These are phyloP conservation scores for Amblyjoppa fuscipennis DNA, from an alignment of 2,888 invertebrate genomes.

Conservation along the genomic window DNA sequence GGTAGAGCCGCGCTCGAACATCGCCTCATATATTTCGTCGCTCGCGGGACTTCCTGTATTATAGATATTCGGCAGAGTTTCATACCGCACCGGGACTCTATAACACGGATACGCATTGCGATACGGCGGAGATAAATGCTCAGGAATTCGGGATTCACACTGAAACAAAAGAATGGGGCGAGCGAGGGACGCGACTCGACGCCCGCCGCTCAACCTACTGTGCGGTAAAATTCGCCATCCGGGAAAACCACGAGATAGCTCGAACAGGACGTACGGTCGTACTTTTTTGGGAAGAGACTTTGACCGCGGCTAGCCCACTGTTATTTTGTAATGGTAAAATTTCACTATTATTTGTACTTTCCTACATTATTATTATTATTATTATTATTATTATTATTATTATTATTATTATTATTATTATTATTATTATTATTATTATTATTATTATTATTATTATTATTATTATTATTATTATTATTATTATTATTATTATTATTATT, in stretches of 20 bases:
- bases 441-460: too few relatives aligned
- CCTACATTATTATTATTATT: too few relatives aligned
- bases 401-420: too few relatives aligned
- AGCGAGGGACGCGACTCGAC: constrained; percentile 22
- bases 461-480: too few relatives aligned
- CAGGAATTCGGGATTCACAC: constrained; percentile 9
- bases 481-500: too few relatives aligned
- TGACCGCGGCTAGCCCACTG: too few relatives aligned
- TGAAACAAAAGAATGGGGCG: constrained; percentile 24
- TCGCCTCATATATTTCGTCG: constrained; percentile 54
- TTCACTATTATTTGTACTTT: too few relatives aligned
- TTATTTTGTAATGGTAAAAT: too few relatives aligned
- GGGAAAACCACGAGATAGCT: constrained; percentile 14
- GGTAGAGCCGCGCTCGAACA: constrained; percentile 22
- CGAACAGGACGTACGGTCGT: neutral
- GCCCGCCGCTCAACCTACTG: constrained; percentile 1
- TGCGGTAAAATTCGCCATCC: neutral
- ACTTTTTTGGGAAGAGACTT: neutral
- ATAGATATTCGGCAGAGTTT: constrained; percentile 29
- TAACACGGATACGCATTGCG: constrained; percentile 18
- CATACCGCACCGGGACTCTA: constrained; percentile 37
- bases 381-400: too few relatives aligned
- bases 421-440: too few relatives aligned
- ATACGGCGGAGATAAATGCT: neutral
- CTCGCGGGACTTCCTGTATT: constrained; percentile 54